These are phyloP conservation scores for Fulica atra DNA, from an alignment of 2,113 vertebrate genomes.

Conservation along the genomic window DNA sequence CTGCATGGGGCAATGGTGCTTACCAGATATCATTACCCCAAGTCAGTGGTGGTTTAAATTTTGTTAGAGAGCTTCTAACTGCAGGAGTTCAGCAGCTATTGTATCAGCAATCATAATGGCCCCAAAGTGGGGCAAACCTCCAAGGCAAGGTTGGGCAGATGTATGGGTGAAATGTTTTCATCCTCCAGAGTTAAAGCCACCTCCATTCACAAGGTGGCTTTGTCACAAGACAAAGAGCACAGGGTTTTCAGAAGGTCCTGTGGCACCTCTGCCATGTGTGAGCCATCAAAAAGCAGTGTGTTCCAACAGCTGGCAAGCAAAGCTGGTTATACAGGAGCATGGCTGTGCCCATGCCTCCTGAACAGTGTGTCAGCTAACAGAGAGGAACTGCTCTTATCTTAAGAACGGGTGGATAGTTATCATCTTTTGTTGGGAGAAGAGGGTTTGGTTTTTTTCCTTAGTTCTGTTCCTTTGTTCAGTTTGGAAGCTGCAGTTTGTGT, in stretches of 20 bases:
- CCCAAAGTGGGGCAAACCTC: neutral
- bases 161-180: neutral
- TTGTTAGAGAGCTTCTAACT: neutral
- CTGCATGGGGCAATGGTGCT: neutral
- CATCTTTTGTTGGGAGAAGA: neutral
- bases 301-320: neutral
- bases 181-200: neutral
- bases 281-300: rapidly evolving
- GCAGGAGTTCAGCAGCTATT: neutral
- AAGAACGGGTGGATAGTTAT: neutral
- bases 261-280: neutral
- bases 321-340: rapidly evolving
- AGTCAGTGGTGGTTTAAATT: neutral
- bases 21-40: neutral
- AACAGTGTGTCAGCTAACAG: neutral
- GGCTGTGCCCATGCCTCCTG: rapidly evolving
- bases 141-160: neutral
- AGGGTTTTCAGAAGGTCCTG: neutral
- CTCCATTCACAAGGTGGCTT: neutral
- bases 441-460: rapidly evolving
- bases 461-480: neutral
- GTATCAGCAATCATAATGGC: neutral
- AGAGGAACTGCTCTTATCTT: neutral
- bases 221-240: neutral
- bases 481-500: neutral